Evolutionary conservation across 1,140 invertebrate genomes (phyloP).

Genomic region (Drosophila arawakana): DNA sequence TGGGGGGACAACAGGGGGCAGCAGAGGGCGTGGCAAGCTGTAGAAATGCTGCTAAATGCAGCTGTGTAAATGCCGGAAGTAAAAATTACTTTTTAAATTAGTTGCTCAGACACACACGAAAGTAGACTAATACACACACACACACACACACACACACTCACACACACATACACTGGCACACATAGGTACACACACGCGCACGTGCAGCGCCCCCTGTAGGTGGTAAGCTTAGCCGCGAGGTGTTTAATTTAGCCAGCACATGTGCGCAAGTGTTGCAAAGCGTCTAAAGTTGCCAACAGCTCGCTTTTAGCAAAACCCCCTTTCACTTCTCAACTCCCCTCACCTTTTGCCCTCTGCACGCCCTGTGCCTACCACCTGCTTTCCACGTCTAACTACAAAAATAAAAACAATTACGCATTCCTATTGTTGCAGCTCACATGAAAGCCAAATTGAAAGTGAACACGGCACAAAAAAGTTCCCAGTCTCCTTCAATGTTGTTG

Average conservation of each 20-base stretch:
- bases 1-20: conserved; percentile 1
- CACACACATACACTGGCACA: neutral
- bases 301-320: neutral
- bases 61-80: conserved; percentile 80
- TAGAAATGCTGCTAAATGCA: conserved; percentile 48
- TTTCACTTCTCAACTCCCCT: neutral
- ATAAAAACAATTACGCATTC: conserved; percentile 62
- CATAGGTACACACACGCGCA: neutral
- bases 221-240: conserved; percentile 41
- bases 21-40: conserved; percentile 8
- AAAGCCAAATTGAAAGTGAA: conserved; percentile 74
- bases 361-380: neutral
- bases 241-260: conserved; percentile 65
- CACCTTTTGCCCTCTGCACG: neutral
- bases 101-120: conserved; percentile 50
- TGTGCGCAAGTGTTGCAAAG: conserved; percentile 69
- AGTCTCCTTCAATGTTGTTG: neutral
- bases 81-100: conserved; percentile 83
- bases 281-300: conserved; percentile 64
- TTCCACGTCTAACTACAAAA: conserved; percentile 23
- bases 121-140: neutral
- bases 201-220: neutral
- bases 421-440: conserved; percentile 60
- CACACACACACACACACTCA: neutral
- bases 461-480: conserved; percentile 53